A percentile compares a stretch with the other conserved stretches of the same genome.
Conservation (phyloP, 2,888 invertebrate genomes). For the Melangyna quadrimaculata region DNA sequence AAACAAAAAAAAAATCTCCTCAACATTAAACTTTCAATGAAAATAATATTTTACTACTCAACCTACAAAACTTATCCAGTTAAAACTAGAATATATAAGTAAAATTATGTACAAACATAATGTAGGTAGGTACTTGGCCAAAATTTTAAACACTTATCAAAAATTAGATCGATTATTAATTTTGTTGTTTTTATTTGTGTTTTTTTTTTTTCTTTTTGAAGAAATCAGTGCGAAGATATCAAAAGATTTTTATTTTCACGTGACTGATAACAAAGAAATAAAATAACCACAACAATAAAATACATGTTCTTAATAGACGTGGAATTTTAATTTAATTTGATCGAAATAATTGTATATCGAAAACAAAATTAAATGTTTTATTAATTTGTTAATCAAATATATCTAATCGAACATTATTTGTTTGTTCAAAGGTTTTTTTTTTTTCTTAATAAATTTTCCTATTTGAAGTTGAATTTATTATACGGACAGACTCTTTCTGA, state of each 20-base stretch:
- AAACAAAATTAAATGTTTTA: neutral
- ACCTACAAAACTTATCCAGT: neutral
- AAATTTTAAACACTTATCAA: neutral
- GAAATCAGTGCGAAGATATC: constrained; percentile 9
- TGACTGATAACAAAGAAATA: neutral
- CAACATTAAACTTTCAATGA: neutral
- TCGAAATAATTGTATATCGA: neutral
- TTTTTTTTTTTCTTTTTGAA: neutral
- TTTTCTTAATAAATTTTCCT: neutral
- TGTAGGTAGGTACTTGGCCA: neutral
- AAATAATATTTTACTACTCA: neutral
- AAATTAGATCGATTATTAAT: neutral
- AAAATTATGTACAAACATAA: neutral
- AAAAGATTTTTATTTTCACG: neutral
- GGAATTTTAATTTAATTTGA: neutral
- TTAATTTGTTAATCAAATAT: neutral
- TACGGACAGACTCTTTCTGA: neutral
- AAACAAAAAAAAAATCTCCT: neutral
- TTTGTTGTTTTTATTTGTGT: neutral
- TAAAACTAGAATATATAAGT: neutral
- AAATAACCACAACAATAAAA: neutral
- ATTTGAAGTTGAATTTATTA: neutral
- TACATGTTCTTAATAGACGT: neutral
- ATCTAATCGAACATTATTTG: neutral
- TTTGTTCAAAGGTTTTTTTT: neutral